These are phyloP conservation scores for Neoascia interrupta DNA, from an alignment of 2,888 invertebrate species.

Conservation along the genomic window DNA sequence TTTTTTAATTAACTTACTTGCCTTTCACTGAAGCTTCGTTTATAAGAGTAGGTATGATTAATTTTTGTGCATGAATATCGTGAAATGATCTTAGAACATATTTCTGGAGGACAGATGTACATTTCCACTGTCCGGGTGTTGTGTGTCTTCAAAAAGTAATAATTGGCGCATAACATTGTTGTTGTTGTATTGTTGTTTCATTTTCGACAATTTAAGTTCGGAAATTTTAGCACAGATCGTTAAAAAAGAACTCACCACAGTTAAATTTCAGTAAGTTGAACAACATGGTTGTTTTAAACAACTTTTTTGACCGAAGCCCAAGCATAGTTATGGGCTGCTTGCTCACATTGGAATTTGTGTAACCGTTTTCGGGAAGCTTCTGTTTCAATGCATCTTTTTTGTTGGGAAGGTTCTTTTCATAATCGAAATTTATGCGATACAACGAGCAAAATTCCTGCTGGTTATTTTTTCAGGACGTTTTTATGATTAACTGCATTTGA, in stretches of 20 bases:
- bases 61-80: conserved; percentile 17
- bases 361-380: conserved; percentile 26
- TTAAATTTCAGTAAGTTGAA: too few relatives aligned
- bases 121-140: conserved; percentile 3
- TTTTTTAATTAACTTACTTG: too few relatives aligned
- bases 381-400: conserved; percentile 16
- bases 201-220: conserved; percentile 35
- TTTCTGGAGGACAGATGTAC: not conserved
- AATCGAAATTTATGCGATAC: conserved; percentile 13
- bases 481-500: conserved; percentile 42
- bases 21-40: too few relatives aligned
- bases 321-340: too few relatives aligned
- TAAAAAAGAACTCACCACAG: conserved; percentile 34
- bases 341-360: too few relatives aligned
- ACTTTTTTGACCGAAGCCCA: too few relatives aligned
- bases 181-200: not conserved
- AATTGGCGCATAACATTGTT: conserved; percentile 29
- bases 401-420: not conserved
- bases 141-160: conserved; percentile 13
- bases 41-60: too few relatives aligned
- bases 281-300: too few relatives aligned
- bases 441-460: too few relatives aligned
- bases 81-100: conserved; percentile 28
- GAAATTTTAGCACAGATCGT: conserved; percentile 48
- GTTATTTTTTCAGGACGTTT: too few relatives aligned